Conservation (phyloP, 1,140 invertebrate species). For the Aphelenchoides fujianensis region DNA sequence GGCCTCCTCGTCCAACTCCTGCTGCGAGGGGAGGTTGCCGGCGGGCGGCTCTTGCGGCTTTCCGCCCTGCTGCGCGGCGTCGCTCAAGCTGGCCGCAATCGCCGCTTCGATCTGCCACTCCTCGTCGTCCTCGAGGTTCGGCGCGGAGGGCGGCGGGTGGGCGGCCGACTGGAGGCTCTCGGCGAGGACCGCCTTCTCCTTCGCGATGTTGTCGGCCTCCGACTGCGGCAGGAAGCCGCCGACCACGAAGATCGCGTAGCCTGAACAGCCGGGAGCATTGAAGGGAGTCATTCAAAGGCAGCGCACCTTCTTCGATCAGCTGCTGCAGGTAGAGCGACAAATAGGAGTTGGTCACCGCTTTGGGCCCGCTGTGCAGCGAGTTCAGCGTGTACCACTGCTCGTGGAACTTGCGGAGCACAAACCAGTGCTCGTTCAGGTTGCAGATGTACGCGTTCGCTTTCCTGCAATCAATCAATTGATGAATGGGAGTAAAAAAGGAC, state of each 20-base stretch:
- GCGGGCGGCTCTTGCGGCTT: not conserved
- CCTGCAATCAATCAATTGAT: slow-evolving; percentile 62
- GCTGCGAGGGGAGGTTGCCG: not conserved
- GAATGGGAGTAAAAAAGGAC: not conserved
- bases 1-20: not conserved
- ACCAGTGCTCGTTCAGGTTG: slow-evolving; percentile 80
- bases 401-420: slow-evolving; percentile 75
- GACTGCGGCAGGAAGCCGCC: slow-evolving; percentile 72
- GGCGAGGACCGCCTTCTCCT: not conserved
- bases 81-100: slow-evolving; percentile 39
- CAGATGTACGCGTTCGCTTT: slow-evolving; percentile 76
- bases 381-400: slow-evolving; percentile 82
- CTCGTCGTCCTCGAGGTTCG: not conserved
- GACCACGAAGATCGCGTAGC: slow-evolving; percentile 79
- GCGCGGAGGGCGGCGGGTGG: not conserved
- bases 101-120: slow-evolving; percentile 27
- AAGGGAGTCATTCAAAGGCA: not conserved
- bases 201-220: slow-evolving; percentile 68
- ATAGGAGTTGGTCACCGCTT: slow-evolving; percentile 76
- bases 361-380: slow-evolving; percentile 73
- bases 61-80: not conserved
- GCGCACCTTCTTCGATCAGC: slow-evolving; percentile 73
- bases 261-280: slow-evolving; percentile 64
- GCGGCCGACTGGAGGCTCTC: not conserved
- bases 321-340: slow-evolving; percentile 75